Evolutionary conservation across 2,113 vertebrate species (phyloP), one percentile per base, ranked within the genome.

Genomic region (Hoplias malabaricus): DNA sequence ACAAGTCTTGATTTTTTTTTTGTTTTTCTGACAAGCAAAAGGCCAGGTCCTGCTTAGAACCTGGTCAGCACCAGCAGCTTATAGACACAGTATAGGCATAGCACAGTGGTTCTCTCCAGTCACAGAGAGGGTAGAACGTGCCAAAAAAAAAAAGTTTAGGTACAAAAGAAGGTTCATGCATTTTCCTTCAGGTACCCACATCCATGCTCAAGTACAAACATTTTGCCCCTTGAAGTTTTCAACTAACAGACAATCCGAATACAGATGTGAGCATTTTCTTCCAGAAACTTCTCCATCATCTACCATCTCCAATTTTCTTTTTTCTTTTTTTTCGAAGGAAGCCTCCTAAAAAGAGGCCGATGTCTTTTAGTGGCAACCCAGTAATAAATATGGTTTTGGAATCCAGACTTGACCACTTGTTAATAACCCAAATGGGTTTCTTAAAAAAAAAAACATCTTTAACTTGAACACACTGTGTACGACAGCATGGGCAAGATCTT

Each of bases 1-100:
- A 94, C 91, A 90, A 92, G 91, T 91, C 88, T 85, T 85, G 81
- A 81, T 85, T 84, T 89, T 91, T n/a, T n/a, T n/a, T n/a, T n/a
- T n/a, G n/a, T n/a, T n/a, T n/a, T 88, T 78, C 80, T 74, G 84
- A 88, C 88, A 88, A 88, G 90, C 89, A 89, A 59, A 87, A 85
- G 83, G 12, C 86, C 61, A 27, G 84, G 80, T 87, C 87, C 86
- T 80, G 77, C 78, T 79, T 70, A 36, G 80, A 77, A 48, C 57
- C 78, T 79, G 83, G 85, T 86, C 86, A 84, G 80, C 87, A 84
- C 86, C 81, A 86, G 63, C 67, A 87, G 83, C 77, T 75, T 34
- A 80, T 82, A 80, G 81, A 84, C 84, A 84, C 87, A 86, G 83
- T 82, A 81, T 83, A 86, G 76, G 67, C 69, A 27, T 14, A 54